A percentile compares a stretch with the other conserved stretches of the same genome.
These are phyloP conservation scores for Mugil cephalus DNA, from an alignment of 2,113 vertebrate genomes.

Conservation along the genomic window DNA sequence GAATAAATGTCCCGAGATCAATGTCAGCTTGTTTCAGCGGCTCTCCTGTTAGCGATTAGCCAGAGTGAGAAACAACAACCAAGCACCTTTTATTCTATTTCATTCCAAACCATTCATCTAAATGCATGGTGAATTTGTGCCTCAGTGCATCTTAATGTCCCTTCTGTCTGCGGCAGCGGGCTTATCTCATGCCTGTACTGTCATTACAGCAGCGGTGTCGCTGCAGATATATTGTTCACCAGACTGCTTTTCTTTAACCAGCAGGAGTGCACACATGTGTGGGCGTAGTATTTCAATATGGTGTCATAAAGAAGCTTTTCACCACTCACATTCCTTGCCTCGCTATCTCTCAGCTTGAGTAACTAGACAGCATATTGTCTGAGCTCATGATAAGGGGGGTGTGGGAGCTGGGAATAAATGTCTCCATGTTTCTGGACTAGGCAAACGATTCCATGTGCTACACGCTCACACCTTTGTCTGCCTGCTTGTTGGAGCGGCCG, in stretches of 20 bases:
- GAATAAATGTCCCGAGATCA: conserved; percentile 38
- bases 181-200: conserved; percentile 13
- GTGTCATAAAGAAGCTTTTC: conserved; percentile 53
- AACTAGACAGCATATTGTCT: conserved; percentile 51
- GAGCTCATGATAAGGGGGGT: conserved; percentile 54
- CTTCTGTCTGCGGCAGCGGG: conserved; percentile 2
- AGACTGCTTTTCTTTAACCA: conserved; percentile 34
- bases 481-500: conserved; percentile 33
- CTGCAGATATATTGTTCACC: conserved; percentile 33
- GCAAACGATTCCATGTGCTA: conserved; percentile 58
- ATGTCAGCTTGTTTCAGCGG: conserved; percentile 31
- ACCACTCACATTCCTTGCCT: conserved; percentile 28
- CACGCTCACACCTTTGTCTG: conserved; percentile 25
- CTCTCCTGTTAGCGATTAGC: conserved; percentile 57
- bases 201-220: conserved; percentile 27
- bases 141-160: conserved; percentile 45
- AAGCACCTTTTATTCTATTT: conserved; percentile 28
- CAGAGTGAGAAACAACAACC: conserved; percentile 37
- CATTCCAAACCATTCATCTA: conserved; percentile 36
- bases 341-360: conserved; percentile 46
- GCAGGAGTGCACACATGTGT: conserved; percentile 27
- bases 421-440: conserved; percentile 44
- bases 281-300: conserved; percentile 53
- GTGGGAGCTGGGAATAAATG: background rate
- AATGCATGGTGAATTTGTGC: conserved; percentile 33